Evolutionary conservation across 2,113 vertebrate genomes (phyloP).

Genomic region (Thunnus maccoyii): DNA sequence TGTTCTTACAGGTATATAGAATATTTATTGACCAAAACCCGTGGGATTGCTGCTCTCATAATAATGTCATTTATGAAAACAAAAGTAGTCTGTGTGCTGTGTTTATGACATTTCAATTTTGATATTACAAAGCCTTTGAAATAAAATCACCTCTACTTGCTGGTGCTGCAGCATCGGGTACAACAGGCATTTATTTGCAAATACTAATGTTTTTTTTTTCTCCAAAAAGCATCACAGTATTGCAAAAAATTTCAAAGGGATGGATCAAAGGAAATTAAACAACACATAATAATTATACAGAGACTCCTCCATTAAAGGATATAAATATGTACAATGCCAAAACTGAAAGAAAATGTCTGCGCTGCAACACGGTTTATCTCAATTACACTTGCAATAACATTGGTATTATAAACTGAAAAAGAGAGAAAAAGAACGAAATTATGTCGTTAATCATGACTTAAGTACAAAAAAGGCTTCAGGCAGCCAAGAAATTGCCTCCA

Average conservation of each 20-base stretch:
- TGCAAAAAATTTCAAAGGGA: conserved; percentile 15
- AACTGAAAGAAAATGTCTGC: conserved; percentile 17
- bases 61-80: conserved; percentile 26
- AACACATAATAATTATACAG: conserved; percentile 14
- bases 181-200: conserved; percentile 27
- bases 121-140: conserved; percentile 2
- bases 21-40: conserved; percentile 25
- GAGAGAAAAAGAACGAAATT: not conserved
- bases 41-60: not conserved
- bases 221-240: conserved; percentile 20
- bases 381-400: not conserved
- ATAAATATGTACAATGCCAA: conserved; percentile 20
- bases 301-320: conserved; percentile 15
- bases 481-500: conserved; percentile 10
- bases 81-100: not conserved
- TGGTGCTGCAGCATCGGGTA: not conserved
- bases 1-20: conserved; percentile 14
- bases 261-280: conserved; percentile 33
- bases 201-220: not conserved
- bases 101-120: conserved; percentile 18
- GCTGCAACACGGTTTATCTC: not conserved
- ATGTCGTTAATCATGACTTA: not conserved
- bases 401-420: not conserved
- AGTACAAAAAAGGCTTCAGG: conserved; percentile 4
- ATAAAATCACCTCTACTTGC: conserved; percentile 14